Percentiles rank a stretch among this genome's conserved stretches.
These are phyloP conservation scores for Philotrypesis tridentata DNA, from an alignment of 1,140 invertebrate genomes.

Conservation along the genomic window DNA sequence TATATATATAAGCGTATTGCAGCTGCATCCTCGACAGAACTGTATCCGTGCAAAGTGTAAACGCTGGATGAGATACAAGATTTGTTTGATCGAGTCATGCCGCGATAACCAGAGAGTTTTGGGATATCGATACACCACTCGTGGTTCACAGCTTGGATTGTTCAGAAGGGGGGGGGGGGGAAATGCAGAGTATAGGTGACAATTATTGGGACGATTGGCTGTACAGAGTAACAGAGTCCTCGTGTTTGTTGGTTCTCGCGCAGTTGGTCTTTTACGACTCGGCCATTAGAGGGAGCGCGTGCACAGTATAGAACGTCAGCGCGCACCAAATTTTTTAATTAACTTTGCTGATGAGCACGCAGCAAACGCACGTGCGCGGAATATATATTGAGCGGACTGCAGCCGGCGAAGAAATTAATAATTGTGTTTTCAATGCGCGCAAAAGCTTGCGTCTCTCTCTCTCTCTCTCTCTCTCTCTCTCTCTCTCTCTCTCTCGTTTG, in stretches of 20 bases:
- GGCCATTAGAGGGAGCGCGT: background rate
- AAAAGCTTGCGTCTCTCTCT: too few species aligned
- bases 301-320: too few species aligned
- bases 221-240: too few species aligned
- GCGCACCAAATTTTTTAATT: too few species aligned
- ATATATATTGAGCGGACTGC: too few species aligned
- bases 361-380: background rate
- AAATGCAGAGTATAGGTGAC: background rate
- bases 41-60: too few species aligned
- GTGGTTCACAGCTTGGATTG: background rate
- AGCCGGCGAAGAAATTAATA: too few species aligned
- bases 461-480: too few species aligned
- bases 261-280: background rate
- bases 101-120: background rate
- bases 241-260: background rate
- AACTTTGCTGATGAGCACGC: background rate
- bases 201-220: conserved; percentile 31
- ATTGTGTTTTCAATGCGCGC: too few species aligned
- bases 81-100: conserved; percentile 42
- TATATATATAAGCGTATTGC: too few species aligned
- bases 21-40: background rate
- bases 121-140: background rate
- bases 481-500: too few species aligned
- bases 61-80: conserved; percentile 19
- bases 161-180: background rate